These are phyloP conservation scores for Osedax frankpressi DNA, from an alignment of 2,888 invertebrate genomes.

Conservation along the genomic window DNA sequence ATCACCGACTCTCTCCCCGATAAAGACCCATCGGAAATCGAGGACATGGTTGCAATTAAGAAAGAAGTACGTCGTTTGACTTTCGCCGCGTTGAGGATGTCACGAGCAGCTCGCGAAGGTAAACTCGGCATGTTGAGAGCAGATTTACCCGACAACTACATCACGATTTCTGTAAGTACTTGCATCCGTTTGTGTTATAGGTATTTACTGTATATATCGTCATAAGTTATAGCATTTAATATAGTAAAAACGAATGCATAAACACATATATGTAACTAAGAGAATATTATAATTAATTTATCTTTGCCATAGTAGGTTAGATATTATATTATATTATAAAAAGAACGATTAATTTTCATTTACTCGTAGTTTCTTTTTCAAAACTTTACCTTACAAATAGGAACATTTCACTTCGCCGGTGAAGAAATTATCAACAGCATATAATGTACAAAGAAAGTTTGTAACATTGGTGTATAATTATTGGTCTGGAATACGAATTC, in stretches of 20 bases:
- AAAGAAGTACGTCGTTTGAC: not conserved
- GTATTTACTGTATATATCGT: too few species aligned
- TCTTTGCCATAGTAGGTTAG: too few species aligned
- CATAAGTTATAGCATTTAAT: too few species aligned
- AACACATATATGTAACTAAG: too few species aligned
- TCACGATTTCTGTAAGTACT: slow-evolving; percentile 16
- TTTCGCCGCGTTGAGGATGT: not conserved
- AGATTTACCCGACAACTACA: slow-evolving; percentile 23
- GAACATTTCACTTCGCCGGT: not conserved
- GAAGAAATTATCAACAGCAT: slow-evolving; percentile 15
- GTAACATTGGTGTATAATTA: too few species aligned
- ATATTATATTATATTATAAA: too few species aligned
- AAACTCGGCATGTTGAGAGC: slow-evolving; percentile 19
- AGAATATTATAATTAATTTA: too few species aligned
- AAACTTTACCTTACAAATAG: slow-evolving; percentile 1
- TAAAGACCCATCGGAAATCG: not conserved
- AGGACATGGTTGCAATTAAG: not conserved
- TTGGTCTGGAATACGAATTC: too few species aligned
- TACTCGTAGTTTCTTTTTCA: not conserved
- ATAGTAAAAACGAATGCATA: too few species aligned
- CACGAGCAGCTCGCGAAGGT: slow-evolving; percentile 9
- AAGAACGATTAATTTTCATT: too few species aligned
- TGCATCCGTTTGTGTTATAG: too few species aligned
- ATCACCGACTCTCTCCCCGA: not conserved
- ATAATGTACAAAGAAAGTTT: slow-evolving; percentile 9